Evolutionary conservation across 2,888 invertebrate species (phyloP).

Genomic region (Drosophila flavopinicola): DNA sequence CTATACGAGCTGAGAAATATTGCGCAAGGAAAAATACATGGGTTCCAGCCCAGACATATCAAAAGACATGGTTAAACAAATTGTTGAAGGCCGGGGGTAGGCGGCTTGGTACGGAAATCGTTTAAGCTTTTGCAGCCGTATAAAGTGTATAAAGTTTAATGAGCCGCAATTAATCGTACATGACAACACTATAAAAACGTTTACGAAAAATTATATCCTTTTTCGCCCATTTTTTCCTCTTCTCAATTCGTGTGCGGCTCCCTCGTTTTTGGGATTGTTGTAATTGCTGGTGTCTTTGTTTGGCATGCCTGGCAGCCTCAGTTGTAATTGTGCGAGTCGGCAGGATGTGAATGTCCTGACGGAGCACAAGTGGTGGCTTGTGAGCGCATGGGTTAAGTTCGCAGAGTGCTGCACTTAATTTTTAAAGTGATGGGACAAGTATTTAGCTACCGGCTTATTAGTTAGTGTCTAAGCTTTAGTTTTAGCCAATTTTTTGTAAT

Average conservation of each 20-base stretch:
- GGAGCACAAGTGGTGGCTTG: background rate
- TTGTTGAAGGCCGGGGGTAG: background rate
- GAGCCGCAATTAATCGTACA: conserved; percentile 85
- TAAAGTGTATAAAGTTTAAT: conserved; percentile 84
- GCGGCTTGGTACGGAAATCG: conserved; percentile 50
- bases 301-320: conserved; percentile 22
- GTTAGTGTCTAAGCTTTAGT: background rate
- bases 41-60: conserved; percentile 6
- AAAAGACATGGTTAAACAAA: conserved; percentile 9
- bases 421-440: background rate
- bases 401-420: background rate
- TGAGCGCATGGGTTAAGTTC: background rate
- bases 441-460: conserved; percentile 1
- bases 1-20: background rate
- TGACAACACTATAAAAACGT: conserved; percentile 82
- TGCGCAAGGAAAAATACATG: background rate
- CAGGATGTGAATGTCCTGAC: conserved; percentile 21
- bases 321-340: conserved; percentile 25
- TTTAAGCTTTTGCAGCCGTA: conserved; percentile 72
- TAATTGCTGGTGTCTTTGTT: conserved; percentile 60
- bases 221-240: conserved; percentile 18
- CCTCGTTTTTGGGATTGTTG: conserved; percentile 31
- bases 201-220: conserved; percentile 72
- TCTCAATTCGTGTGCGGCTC: conserved; percentile 14
- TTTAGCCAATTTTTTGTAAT: conserved; percentile 1